phyloP scores from a whole-genome alignment of 2,888 invertebrate species.

The Cerceris rybyensis region DNA sequence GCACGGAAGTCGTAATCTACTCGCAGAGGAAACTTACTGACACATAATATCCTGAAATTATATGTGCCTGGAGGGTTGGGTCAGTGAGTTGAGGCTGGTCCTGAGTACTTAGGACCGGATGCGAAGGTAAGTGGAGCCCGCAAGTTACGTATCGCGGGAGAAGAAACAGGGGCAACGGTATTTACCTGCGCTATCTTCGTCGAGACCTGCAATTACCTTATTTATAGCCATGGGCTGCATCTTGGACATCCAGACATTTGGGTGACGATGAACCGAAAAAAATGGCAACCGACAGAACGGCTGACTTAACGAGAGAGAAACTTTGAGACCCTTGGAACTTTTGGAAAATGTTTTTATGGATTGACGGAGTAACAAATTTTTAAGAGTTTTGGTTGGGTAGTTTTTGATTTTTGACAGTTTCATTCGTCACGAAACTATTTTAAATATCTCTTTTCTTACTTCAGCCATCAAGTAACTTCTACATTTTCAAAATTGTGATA shows the following conservation, averaged over 20 bases:
- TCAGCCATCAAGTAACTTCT: too few relatives aligned
- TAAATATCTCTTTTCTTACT: too few relatives aligned
- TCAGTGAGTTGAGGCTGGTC: conserved; percentile 49
- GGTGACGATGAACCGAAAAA: neutral
- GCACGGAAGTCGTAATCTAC: conserved; percentile 55
- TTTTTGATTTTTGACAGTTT: too few relatives aligned
- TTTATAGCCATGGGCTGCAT: conserved; percentile 61
- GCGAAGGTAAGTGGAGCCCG: conserved; percentile 49
- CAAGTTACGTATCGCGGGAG: conserved; percentile 10
- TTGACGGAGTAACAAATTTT: too few relatives aligned
- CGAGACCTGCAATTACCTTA: conserved; percentile 65
- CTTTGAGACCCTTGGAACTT: neutral
- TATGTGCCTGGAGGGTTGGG: conserved; percentile 55
- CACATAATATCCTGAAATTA: conserved; percentile 56
- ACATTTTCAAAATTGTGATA: too few relatives aligned
- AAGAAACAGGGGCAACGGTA: conserved; percentile 40
- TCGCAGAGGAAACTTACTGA: conserved; percentile 31
- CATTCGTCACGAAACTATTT: too few relatives aligned
- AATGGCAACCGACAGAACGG: neutral
- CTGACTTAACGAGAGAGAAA: neutral
- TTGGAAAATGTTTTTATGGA: too few relatives aligned
- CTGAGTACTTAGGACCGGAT: conserved; percentile 44
- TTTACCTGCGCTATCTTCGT: conserved; percentile 65
- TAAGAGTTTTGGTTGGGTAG: too few relatives aligned
- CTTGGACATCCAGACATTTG: conserved; percentile 25